Evolutionary conservation across 2,797 vertebrate genomes (phyloP), one percentile per base, ranked within the genome.

Genomic region (Anguilla marmorata): DNA sequence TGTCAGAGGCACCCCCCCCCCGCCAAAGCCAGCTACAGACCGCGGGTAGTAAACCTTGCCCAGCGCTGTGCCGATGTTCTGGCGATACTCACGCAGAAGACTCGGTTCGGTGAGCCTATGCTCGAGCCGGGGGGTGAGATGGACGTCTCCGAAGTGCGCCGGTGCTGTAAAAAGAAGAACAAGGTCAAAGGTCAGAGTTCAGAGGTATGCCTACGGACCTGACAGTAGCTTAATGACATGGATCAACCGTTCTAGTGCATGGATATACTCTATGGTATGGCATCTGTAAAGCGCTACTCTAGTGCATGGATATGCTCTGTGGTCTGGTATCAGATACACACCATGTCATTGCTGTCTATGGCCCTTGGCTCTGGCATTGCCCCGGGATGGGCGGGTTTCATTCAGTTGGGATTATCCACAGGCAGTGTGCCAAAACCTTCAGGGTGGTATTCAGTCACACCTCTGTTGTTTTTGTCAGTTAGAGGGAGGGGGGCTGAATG

Each of bases 91-190:
- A 99, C 98, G 11, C 97, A 99, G 94, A 98, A 97, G 91, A 99
- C 96, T 0, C 97, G 95, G 92, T 97, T 98, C 0, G 98, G 98
- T 37, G 98, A 99, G 85, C 98, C 97, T 0, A 98, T 97, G 92
- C 98, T 99, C 91, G 98, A 99, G 89, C 97, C 97, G 0, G 98
- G 97, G 2, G 98, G 97, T 0, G 98, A 99, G 89, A 98, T 96
- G 92, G 98, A 99, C 0, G 97, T 98, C 95, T 99, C 98, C 1
- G 98, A 99, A 0, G 97, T 96, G 33, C 97, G 97, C 90, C 98
- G 97, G 91, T 98, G 97, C 98, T 99, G 96, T 92, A 90, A 11
- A 14, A 19, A 33, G 14, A 63, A 41, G 63, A 50, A 60, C 19
- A 87, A 11, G 3, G 4, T 30, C n/a, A 69, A n/a, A 41, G 63